Percentiles rank a stretch among this genome's conserved stretches.
Evolutionary conservation across 2,797 vertebrate species (phyloP).

Genomic region (Enteromius mattozi): DNA sequence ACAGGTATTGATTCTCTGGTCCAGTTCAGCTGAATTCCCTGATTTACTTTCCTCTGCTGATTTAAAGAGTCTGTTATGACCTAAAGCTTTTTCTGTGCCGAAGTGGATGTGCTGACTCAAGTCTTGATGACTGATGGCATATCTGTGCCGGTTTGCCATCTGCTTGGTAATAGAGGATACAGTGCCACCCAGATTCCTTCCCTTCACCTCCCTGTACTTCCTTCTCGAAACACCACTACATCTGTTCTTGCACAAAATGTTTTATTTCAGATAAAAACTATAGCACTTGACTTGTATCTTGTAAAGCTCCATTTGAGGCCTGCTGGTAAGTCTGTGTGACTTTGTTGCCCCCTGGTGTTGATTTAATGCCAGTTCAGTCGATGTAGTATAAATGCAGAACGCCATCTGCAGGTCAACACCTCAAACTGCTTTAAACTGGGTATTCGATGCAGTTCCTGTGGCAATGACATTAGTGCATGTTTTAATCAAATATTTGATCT

Average conservation of each 20-base stretch:
- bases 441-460: background rate
- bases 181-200: constrained; percentile 53
- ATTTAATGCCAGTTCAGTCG: constrained; percentile 5
- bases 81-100: constrained; percentile 16
- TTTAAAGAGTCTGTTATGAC: constrained; percentile 8
- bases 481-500: constrained; percentile 35
- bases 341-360: constrained; percentile 54
- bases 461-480: background rate
- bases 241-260: background rate
- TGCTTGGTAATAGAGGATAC: constrained; percentile 51
- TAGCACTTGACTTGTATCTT: background rate
- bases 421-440: background rate
- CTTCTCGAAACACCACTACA: constrained; percentile 45
- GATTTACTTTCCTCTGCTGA: constrained; percentile 22
- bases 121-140: constrained; percentile 43
- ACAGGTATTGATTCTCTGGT: background rate
- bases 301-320: background rate
- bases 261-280: background rate
- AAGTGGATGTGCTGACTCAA: constrained; percentile 37
- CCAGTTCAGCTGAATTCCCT: background rate
- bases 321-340: background rate
- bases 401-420: constrained; percentile 34
- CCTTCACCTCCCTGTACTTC: constrained; percentile 49
- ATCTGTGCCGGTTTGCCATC: constrained; percentile 48
- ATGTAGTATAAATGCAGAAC: background rate